Evolutionary conservation across 2,113 vertebrate genomes (phyloP).

Genomic region (Diphyllodes magnificus): DNA sequence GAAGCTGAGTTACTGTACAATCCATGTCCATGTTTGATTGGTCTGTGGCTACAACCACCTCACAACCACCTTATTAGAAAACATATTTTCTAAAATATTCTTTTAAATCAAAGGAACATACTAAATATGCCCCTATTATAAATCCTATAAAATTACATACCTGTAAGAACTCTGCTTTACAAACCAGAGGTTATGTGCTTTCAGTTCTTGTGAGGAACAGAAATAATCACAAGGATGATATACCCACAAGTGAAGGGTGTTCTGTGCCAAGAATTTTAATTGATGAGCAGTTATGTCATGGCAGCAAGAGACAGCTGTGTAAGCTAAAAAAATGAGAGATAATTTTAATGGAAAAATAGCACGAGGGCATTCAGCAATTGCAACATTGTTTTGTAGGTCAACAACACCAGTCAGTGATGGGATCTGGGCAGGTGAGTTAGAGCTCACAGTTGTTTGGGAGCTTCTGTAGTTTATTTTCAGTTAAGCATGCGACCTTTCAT

Average conservation of each 20-base stretch:
- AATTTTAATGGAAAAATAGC: neutral
- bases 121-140: neutral
- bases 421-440: neutral
- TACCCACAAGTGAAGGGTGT: neutral
- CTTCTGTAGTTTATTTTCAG: neutral
- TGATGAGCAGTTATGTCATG: neutral
- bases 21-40: neutral
- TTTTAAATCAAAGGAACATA: neutral
- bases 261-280: constrained; percentile 40
- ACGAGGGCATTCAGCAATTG: neutral
- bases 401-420: neutral
- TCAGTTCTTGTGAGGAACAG: neutral
- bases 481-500: neutral
- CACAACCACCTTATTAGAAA: neutral
- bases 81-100: neutral
- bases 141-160: neutral
- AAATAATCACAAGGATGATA: neutral
- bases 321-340: neutral
- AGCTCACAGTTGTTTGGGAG: neutral
- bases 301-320: constrained; percentile 3
- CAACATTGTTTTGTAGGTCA: neutral
- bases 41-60: neutral
- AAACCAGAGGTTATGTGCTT: neutral
- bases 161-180: neutral
- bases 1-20: neutral